Evolutionary conservation across 2,888 invertebrate species (phyloP).

Genomic region (Uloborus plumipes): DNA sequence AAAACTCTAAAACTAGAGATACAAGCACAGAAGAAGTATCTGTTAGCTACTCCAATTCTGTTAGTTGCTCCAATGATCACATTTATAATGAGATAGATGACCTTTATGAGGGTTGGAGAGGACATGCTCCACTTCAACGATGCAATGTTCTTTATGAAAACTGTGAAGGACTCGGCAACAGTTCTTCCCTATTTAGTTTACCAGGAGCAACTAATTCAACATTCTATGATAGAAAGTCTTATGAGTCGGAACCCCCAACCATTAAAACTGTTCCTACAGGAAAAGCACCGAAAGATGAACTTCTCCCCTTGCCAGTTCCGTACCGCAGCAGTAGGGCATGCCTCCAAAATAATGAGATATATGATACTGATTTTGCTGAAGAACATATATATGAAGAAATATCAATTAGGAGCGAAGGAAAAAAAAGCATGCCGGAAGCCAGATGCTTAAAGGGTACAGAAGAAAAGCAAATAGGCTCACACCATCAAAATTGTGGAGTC

Average conservation of each 20-base stretch:
- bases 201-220: constrained; percentile 65
- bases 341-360: not conserved
- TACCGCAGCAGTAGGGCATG: not conserved
- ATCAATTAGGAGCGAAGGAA: not conserved
- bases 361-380: constrained; percentile 22
- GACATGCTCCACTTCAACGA: constrained; percentile 90
- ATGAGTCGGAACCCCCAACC: constrained; percentile 87
- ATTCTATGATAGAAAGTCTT: constrained; percentile 68
- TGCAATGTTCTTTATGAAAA: constrained; percentile 34
- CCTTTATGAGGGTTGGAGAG: constrained; percentile 94
- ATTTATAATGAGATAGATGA: constrained; percentile 93
- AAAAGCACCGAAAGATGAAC: constrained; percentile 55
- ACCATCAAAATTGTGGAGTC: constrained; percentile 19
- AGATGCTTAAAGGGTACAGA: constrained; percentile 25
- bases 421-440: not conserved
- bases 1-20: constrained; percentile 35
- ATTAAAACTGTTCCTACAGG: constrained; percentile 87
- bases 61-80: too few species aligned
- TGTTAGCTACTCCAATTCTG: constrained; percentile 33
- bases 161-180: too few species aligned
- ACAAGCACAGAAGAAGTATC: constrained; percentile 68
- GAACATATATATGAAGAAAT: constrained; percentile 64
- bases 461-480: constrained; percentile 36
- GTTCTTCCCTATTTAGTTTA: constrained; percentile 8
- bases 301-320: constrained; percentile 23